Percentiles rank a stretch among this genome's conserved stretches.
These are phyloP conservation scores for Cryptus viduatorius DNA, from an alignment of 2,888 invertebrate genomes.

Conservation along the genomic window DNA sequence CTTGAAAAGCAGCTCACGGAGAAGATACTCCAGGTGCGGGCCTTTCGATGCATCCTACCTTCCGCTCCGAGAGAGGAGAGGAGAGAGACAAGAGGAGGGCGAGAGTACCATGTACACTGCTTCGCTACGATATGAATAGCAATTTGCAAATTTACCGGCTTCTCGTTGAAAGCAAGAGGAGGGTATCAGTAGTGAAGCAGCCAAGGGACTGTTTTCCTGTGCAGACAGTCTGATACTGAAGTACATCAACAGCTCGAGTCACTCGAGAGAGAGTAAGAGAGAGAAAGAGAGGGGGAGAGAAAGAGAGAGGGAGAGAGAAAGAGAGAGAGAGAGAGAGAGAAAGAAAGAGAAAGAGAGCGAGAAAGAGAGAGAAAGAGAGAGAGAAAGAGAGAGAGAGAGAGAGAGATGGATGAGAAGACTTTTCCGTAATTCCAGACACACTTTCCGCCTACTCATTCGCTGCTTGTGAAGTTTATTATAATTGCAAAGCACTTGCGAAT, in stretches of 20 bases:
- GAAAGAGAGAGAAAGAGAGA: too few relatives aligned
- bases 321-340: background rate
- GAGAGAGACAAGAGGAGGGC: background rate
- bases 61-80: too few relatives aligned
- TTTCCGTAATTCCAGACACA: background rate
- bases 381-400: too few relatives aligned
- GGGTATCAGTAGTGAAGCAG: conserved; percentile 22
- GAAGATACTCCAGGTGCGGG: conserved; percentile 42
- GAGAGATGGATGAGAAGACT: background rate
- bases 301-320: background rate
- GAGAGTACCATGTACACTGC: conserved; percentile 42
- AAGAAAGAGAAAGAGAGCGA: too few relatives aligned
- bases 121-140: conserved; percentile 64
- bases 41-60: conserved; percentile 37
- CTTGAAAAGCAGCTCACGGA: conserved; percentile 24
- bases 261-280: background rate
- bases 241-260: conserved; percentile 8
- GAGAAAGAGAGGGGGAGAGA: too few relatives aligned
- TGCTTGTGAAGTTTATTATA: background rate
- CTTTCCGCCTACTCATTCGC: background rate
- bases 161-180: conserved; percentile 5
- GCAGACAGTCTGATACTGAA: conserved; percentile 24
- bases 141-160: conserved; percentile 67
- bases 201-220: conserved; percentile 11
- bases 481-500: background rate